Base-by-base conservation (phyloP, 2,797 vertebrate species). In the Coreius guichenoti region DNA sequence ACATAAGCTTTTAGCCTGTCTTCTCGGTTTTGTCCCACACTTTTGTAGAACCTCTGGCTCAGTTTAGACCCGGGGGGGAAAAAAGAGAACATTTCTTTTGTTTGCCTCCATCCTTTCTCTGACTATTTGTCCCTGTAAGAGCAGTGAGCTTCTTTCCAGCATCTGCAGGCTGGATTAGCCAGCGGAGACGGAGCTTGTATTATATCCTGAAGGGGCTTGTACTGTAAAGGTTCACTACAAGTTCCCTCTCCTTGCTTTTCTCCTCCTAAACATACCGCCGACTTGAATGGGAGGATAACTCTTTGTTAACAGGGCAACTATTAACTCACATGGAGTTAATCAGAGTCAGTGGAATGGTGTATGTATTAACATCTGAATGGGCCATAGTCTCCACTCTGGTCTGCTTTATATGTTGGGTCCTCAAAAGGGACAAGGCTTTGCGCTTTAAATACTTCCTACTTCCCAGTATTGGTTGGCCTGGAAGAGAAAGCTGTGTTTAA, bases 281-380 rank as follows among this genome's bases (percentile, higher is more conserved):
- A 88, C 81, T 90, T 94, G 93, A 95, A 94, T 88, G 95, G 95
- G 94, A 96, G 93, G 95, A 96, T 97, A 96, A 96, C 96, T 97
- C 97, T 97, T 95, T 95, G 93, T 95, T 95, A 96, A 94, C 93
- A 95, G 96, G 94, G 95, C 97, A 97, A 97, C 97, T 96, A 99
- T 98, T 97, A 98, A 99, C 97, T 99, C 96, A 93, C 95, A 95
- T 96, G 95, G 97, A 99, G 97, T 99, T 98, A 97, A 98, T 98
- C 97, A 95, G 97, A 98, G 97, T 98, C 97, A 96, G 94, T 94
- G 95, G 95, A 95, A 96, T 96, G 96, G 95, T 92, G 89, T 90
- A 83, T 26, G 21, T 80, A 99, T 99, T 99, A 96, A 96, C 98
- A 99, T 99, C 95, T 98, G 97, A 99, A 99, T 97, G 91, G 92